phyloP scores from a whole-genome alignment of 2,797 vertebrate genomes.

The Melanotaenia pygmaea region DNA sequence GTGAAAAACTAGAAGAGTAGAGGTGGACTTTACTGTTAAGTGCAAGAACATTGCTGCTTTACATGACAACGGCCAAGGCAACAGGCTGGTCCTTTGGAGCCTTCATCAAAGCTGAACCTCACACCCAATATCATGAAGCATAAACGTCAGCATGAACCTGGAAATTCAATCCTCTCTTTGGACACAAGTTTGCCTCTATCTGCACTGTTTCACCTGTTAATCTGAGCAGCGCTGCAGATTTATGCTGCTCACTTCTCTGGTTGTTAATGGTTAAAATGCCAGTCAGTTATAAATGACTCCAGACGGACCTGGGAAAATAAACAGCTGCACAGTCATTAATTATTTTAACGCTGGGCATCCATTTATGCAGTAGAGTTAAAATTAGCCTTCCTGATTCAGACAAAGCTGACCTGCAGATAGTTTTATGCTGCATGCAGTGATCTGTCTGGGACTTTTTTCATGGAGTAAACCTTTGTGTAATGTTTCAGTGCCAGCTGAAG shows the following conservation, averaged over 20 bases:
- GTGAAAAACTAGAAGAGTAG: slow-evolving; percentile 2
- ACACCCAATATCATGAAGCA: neutral
- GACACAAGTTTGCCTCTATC: neutral
- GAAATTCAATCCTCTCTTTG: neutral
- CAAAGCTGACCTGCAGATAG: slow-evolving; percentile 1
- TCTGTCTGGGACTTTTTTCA: neutral
- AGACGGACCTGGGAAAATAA: slow-evolving; percentile 5
- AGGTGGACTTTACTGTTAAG: slow-evolving; percentile 12
- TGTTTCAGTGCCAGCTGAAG: slow-evolving; percentile 12
- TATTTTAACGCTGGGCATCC: neutral
- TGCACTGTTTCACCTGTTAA: neutral
- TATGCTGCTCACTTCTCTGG: slow-evolving; percentile 8
- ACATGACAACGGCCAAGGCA: slow-evolving; percentile 33
- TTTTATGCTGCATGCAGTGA: neutral
- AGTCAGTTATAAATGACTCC: slow-evolving; percentile 9
- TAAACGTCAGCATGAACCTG: neutral
- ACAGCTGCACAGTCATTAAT: slow-evolving; percentile 26
- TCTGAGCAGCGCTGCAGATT: neutral
- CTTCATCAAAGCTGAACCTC: slow-evolving; percentile 37
- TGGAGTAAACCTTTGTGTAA: neutral
- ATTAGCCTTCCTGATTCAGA: neutral
- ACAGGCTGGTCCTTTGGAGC: slow-evolving; percentile 60
- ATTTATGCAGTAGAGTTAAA: slow-evolving; percentile 3
- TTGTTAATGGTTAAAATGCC: slow-evolving; percentile 4
- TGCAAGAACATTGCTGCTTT: slow-evolving; percentile 13